Evolutionary conservation across 2,888 invertebrate genomes (phyloP), one percentile per base, ranked within the genome.

Genomic region (Lacanobia wlatinum): DNA sequence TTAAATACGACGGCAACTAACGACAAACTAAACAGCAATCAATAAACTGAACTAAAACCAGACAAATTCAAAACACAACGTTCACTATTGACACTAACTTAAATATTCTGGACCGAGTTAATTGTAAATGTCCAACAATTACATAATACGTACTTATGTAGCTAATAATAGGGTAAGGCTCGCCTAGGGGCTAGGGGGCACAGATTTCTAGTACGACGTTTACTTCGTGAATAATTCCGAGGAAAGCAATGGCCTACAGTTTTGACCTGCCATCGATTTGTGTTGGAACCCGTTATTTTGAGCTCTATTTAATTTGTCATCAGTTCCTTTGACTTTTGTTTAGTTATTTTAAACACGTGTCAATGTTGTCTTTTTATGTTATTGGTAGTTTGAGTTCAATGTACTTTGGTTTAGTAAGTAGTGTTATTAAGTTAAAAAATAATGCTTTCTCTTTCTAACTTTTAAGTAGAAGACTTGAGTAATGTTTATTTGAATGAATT

Each of bases 201-300:
- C 50, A 43, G 77, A 76, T 81, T 80, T 81, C 55, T 52, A 38
- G 53, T 5, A 34, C n/a, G 59, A 46, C 34, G 60, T 6, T 55
- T 12, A 28, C 28, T 10, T 76, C 70, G 23, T 79, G n/a, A 79
- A 81, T 79, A 81, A 79, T 79, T 79, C 81, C 9, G 16, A 56
- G 12, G 21, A 14, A 70, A 48, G 65, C 43, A 8, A 46, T 38
- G 43, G 52, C 52, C 56, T 58, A 50, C 40, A 55, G 52, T 65
- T n/a, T 74, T 80, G 56, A 75, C 68, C 53, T 61, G 14, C 10
- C 61, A 62, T 58, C 34, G 52, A 67, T 60, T 67, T 21, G 34
- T 23, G 52, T 65, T 34, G n/a, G 50, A 69, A 58, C 81, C 62
- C 1, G 40, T 69, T 59, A 76, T 76, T 80, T 70, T 18, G 28